Evolutionary conservation across 1,140 invertebrate genomes (phyloP).

Genomic region (Papilio helenus): DNA sequence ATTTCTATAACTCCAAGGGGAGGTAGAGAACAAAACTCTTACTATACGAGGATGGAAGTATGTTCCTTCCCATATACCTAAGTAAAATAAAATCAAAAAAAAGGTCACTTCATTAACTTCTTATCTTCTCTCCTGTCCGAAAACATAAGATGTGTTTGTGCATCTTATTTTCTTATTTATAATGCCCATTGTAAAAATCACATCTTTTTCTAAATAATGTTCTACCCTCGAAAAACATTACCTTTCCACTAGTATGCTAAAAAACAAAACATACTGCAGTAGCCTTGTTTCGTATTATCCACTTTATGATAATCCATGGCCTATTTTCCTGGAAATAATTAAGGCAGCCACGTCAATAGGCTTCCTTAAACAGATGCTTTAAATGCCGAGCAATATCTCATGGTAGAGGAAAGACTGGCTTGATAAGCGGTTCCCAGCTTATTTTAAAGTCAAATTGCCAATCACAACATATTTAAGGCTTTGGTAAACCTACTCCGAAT

Average conservation of each 20-base stretch:
- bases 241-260: neutral
- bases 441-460: conserved; percentile 41
- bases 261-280: neutral
- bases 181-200: too few species aligned
- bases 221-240: neutral
- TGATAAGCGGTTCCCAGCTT: conserved; percentile 38
- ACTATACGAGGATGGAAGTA: too few species aligned
- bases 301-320: conserved; percentile 5
- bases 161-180: too few species aligned
- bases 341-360: conserved; percentile 15
- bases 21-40: too few species aligned
- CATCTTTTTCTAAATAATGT: too few species aligned
- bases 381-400: conserved; percentile 37
- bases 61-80: too few species aligned
- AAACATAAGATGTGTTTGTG: too few species aligned
- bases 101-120: too few species aligned
- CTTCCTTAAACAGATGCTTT: conserved; percentile 36
- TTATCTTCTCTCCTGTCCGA: too few species aligned
- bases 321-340: conserved; percentile 30
- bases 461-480: conserved; percentile 40
- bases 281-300: neutral
- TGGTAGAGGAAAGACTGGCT: conserved; percentile 28
- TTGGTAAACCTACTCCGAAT: conserved; percentile 31
- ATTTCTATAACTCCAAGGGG: too few species aligned
- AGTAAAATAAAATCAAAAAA: too few species aligned